A percentile compares a stretch with the other conserved stretches of the same genome.
phyloP scores from a whole-genome alignment of 2,113 vertebrate genomes.

The Peucedramus taeniatus region DNA sequence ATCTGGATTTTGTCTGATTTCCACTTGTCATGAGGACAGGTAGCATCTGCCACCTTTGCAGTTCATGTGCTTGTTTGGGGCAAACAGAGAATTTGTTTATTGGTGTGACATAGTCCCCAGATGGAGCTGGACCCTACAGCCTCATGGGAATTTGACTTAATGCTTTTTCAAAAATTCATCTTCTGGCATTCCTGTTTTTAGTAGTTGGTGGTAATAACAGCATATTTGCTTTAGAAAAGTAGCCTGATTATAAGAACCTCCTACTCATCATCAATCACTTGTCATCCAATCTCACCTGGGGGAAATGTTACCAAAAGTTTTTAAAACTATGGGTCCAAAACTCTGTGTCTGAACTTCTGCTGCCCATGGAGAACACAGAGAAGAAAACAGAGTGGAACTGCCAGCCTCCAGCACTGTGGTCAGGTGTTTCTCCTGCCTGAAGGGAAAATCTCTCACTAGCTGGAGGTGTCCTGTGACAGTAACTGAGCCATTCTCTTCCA shows the following conservation, averaged over 20 bases:
- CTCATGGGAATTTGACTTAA: background rate
- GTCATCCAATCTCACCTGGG: background rate
- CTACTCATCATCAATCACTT: background rate
- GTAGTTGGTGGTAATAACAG: background rate
- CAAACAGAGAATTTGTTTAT: background rate
- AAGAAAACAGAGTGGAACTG: background rate
- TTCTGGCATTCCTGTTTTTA: background rate
- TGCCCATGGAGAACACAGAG: background rate
- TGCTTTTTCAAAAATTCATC: background rate
- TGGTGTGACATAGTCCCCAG: background rate
- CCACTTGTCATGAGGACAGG: background rate
- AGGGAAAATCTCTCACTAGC: background rate
- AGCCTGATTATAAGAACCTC: background rate
- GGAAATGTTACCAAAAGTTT: background rate
- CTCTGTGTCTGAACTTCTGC: background rate
- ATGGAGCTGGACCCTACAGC: background rate
- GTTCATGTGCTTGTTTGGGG: background rate
- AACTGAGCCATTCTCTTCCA: background rate
- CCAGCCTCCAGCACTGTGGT: background rate
- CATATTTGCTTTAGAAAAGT: background rate
- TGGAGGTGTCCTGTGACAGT: background rate
- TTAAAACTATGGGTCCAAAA: background rate
- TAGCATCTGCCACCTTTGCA: slow-evolving; percentile 2
- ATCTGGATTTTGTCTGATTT: background rate
- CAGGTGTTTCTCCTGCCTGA: background rate